Evolutionary conservation across 2,113 vertebrate genomes (phyloP).

Genomic region (Melanerpes formicivorus): DNA sequence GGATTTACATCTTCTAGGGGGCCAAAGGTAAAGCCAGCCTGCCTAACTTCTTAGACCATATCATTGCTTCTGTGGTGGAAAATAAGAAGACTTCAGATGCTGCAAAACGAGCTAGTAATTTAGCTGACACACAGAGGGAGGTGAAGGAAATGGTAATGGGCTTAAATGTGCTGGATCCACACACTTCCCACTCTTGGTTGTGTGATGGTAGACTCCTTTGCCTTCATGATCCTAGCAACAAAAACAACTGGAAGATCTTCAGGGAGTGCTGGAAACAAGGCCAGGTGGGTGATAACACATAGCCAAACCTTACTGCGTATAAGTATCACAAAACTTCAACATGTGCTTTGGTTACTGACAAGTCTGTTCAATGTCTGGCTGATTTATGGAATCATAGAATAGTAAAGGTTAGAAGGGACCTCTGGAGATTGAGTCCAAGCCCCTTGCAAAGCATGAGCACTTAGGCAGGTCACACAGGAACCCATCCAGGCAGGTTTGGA

Average conservation of each 20-base stretch:
- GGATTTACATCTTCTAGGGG: conserved; percentile 77
- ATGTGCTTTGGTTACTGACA: neutral
- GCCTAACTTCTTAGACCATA: conserved; percentile 97
- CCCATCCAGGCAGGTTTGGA: too few species aligned
- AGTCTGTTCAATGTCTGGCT: neutral
- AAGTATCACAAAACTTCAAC: neutral
- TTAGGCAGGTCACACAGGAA: too few species aligned
- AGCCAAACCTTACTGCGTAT: neutral
- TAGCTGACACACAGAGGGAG: conserved; percentile 83
- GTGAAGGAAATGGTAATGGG: conserved; percentile 94
- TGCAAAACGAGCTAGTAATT: conserved; percentile 80
- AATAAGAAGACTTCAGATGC: conserved; percentile 94
- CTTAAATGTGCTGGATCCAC: conserved; percentile 94
- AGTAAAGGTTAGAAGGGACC: too few species aligned
- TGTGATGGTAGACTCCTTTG: conserved; percentile 97
- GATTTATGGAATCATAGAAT: neutral
- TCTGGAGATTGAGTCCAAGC: too few species aligned
- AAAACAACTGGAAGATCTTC: conserved; percentile 99
- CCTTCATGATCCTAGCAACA: conserved; percentile 96
- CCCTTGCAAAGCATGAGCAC: too few species aligned
- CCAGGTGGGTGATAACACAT: conserved; percentile 81
- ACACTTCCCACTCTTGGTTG: conserved; percentile 98
- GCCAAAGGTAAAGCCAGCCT: conserved; percentile 93
- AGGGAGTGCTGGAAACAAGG: conserved; percentile 99
- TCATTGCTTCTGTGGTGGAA: conserved; percentile 98